phyloP scores from a whole-genome alignment of 2,797 vertebrate species.

The Alauda arvensis region DNA sequence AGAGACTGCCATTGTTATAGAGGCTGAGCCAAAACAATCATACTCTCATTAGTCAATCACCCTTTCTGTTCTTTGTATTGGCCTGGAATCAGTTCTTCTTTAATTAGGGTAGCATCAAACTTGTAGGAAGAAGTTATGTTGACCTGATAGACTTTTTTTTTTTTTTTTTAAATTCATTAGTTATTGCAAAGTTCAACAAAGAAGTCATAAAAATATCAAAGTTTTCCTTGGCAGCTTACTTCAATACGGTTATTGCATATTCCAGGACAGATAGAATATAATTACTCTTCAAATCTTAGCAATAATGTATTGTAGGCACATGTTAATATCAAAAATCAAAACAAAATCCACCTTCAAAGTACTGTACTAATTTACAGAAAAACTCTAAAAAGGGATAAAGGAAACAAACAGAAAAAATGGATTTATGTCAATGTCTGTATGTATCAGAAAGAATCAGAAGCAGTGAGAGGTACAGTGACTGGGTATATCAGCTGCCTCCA shows the following conservation, averaged over 20 bases:
- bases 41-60: not conserved
- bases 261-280: not conserved
- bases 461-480: not conserved
- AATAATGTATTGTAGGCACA: not conserved
- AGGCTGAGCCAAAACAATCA: conserved; percentile 20
- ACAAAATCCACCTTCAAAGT: not conserved
- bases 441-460: not conserved
- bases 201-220: not conserved
- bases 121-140: not conserved
- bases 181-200: not conserved
- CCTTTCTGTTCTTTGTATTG: not conserved
- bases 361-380: not conserved
- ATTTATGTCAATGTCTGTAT: not conserved
- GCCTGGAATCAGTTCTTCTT: not conserved
- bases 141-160: not conserved
- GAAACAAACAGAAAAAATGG: not conserved
- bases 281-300: not conserved
- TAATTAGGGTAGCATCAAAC: not conserved
- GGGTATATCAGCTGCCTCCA: not conserved
- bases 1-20: not conserved
- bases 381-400: not conserved
- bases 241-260: not conserved
- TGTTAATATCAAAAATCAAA: not conserved
- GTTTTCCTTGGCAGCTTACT: not conserved
- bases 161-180: not conserved